Evolutionary conservation across 1,140 invertebrate genomes (phyloP).

Genomic region (Oedothorax gibbosus): DNA sequence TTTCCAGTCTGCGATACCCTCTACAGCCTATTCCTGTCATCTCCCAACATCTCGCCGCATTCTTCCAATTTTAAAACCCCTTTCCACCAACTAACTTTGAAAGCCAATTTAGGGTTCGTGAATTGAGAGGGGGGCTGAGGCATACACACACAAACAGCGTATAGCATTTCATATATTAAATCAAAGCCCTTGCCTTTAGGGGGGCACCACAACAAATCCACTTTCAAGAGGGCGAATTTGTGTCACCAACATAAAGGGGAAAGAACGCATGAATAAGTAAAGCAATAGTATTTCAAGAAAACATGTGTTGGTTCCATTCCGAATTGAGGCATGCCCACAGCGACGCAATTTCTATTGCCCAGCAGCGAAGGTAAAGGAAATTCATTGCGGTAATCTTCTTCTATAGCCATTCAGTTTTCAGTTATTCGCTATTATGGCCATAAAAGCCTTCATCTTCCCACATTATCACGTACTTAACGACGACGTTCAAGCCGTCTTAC

Average conservation of each 20-base stretch:
- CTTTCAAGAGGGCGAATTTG: slow-evolving; percentile 9
- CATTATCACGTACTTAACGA: slow-evolving; percentile 54
- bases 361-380: slow-evolving; percentile 25
- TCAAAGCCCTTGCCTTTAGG: neutral
- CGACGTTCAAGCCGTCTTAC: slow-evolving; percentile 7
- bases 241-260: neutral
- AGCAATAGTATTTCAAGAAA: neutral
- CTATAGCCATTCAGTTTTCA: slow-evolving; percentile 58
- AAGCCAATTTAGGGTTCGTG: too few relatives aligned
- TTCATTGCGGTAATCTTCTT: slow-evolving; percentile 54
- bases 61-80: too few relatives aligned
- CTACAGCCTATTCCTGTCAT: too few relatives aligned
- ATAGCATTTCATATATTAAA: too few relatives aligned
- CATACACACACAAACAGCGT: too few relatives aligned
- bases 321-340: neutral
- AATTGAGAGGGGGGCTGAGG: too few relatives aligned
- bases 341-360: slow-evolving; percentile 5
- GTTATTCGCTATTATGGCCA: slow-evolving; percentile 49
- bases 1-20: too few relatives aligned
- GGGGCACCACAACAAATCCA: slow-evolving; percentile 1
- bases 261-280: slow-evolving; percentile 2
- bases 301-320: neutral
- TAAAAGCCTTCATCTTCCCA: slow-evolving; percentile 53
- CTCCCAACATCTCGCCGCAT: too few relatives aligned
- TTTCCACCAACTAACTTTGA: too few relatives aligned